A percentile compares a stretch with the other conserved stretches of the same genome.
phyloP scores from a whole-genome alignment of 2,113 vertebrate species.

The Pogonocichla stellata region DNA sequence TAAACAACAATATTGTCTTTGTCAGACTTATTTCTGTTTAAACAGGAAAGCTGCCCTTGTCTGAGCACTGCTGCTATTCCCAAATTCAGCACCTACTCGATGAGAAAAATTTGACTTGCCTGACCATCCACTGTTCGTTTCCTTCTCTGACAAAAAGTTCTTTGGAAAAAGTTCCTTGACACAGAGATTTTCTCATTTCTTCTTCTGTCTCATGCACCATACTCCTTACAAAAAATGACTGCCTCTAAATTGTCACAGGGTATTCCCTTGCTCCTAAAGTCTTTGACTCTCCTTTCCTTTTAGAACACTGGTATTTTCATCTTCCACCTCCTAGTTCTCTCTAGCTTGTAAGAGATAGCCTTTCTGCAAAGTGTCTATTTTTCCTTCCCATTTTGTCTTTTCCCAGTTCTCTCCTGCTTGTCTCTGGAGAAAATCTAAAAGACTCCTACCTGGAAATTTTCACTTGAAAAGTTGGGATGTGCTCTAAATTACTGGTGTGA shows the following conservation, averaged over 20 bases:
- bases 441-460: not conserved
- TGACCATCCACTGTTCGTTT: accelerated
- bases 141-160: not conserved
- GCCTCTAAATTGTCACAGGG: not conserved
- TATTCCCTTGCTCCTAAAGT: not conserved
- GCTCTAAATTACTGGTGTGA: not conserved
- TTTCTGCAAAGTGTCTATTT: not conserved
- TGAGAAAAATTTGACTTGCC: not conserved
- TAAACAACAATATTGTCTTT: not conserved
- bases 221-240: not conserved
- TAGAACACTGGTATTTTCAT: not conserved
- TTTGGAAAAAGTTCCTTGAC: not conserved
- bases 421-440: not conserved
- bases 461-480: not conserved
- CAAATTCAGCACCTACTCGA: not conserved
- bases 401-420: not conserved
- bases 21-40: not conserved
- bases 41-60: not conserved
- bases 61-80: not conserved
- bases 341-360: not conserved
- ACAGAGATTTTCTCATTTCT: not conserved
- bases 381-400: not conserved
- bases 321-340: not conserved
- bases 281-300: not conserved
- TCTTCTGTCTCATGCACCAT: not conserved